Evolutionary conservation across 2,113 vertebrate genomes (phyloP).

Genomic region (Tinamus guttatus): DNA sequence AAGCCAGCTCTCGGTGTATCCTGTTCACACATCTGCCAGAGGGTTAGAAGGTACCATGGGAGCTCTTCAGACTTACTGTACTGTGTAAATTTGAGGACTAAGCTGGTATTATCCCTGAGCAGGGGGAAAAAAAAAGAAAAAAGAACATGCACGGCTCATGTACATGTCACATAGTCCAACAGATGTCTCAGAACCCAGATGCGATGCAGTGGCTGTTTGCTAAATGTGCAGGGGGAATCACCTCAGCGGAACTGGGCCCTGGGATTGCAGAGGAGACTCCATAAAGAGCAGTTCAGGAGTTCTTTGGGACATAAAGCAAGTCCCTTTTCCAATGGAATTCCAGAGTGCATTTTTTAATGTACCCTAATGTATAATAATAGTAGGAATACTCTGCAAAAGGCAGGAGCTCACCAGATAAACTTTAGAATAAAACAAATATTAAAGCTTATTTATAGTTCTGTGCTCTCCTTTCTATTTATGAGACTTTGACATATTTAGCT

Average conservation of each 20-base stretch:
- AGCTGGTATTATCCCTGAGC: neutral
- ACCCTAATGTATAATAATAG: neutral
- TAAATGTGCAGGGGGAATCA: neutral
- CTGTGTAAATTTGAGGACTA: neutral
- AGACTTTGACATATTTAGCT: slow-evolving; percentile 10
- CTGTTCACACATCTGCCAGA: neutral
- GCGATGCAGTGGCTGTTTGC: neutral
- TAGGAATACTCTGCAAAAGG: neutral
- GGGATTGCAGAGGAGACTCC: neutral
- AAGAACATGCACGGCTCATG: fast-evolving
- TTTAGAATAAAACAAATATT: slow-evolving; percentile 1
- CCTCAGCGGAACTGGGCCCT: neutral
- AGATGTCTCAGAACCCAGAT: neutral
- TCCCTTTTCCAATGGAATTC: neutral
- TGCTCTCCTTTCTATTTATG: neutral
- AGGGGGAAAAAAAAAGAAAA: too few species aligned
- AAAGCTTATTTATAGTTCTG: slow-evolving; percentile 2
- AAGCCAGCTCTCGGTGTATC: neutral
- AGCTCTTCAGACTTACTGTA: neutral
- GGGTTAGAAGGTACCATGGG: fast-evolving
- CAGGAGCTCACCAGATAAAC: neutral
- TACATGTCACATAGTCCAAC: fast-evolving
- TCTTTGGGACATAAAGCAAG: neutral
- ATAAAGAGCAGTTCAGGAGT: neutral
- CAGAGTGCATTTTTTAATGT: neutral